phyloP scores from a whole-genome alignment of 2,113 vertebrate genomes.

The Leptobrachium leishanense region DNA sequence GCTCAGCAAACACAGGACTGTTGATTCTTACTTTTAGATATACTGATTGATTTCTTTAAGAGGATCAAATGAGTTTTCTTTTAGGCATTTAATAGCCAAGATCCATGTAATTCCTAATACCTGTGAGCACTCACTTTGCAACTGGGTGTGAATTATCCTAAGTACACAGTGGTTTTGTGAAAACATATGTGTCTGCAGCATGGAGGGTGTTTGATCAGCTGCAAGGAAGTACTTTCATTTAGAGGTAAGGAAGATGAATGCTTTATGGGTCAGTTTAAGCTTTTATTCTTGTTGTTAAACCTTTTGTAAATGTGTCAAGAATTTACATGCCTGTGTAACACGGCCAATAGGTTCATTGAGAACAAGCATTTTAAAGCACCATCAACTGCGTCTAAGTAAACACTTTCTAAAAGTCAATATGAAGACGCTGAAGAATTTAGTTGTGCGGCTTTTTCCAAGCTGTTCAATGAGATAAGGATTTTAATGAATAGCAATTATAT shows the following conservation, averaged over 20 bases:
- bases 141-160: conserved; percentile 33
- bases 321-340: conserved; percentile 26
- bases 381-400: conserved; percentile 13
- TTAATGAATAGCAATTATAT: no score
- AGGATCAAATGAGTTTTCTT: conserved; percentile 40
- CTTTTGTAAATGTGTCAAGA: conserved; percentile 19
- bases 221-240: conserved; percentile 33
- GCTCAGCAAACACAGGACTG: conserved; percentile 28
- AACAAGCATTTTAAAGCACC: conserved; percentile 31
- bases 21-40: not conserved
- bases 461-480: no score
- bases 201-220: conserved; percentile 38
- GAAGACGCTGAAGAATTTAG: not conserved
- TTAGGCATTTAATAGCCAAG: conserved; percentile 30
- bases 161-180: conserved; percentile 17
- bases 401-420: conserved; percentile 8
- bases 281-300: conserved; percentile 23
- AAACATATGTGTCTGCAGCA: conserved; percentile 20
- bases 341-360: conserved; percentile 6
- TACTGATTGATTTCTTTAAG: conserved; percentile 17
- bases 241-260: conserved; percentile 20
- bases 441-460: no score
- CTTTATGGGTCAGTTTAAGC: conserved; percentile 35
- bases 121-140: conserved; percentile 24
- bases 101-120: conserved; percentile 16